Evolutionary conservation across 2,888 invertebrate genomes (phyloP).

Genomic region (Temnothorax ravouxi): DNA sequence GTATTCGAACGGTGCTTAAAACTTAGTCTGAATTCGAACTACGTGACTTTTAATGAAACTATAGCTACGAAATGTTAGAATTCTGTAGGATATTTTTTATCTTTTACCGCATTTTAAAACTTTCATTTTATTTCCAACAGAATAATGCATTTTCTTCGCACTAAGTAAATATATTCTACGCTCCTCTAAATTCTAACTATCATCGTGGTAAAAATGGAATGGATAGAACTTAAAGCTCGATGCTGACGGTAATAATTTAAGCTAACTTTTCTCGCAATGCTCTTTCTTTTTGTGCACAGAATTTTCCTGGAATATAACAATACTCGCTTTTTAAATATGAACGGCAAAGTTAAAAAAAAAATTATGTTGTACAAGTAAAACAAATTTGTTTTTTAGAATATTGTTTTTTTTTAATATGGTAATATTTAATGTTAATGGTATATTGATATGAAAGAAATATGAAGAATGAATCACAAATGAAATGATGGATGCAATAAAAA

Average conservation of each 20-base stretch:
- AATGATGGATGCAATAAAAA: not conserved
- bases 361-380: not conserved
- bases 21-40: not conserved
- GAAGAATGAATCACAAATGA: not conserved
- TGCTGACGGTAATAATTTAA: conserved; percentile 1
- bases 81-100: not conserved
- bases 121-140: not conserved
- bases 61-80: not conserved
- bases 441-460: not conserved
- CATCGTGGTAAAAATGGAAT: not conserved
- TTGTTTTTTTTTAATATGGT: not conserved
- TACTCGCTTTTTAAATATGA: not conserved
- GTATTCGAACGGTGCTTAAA: not conserved
- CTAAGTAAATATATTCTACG: conserved; percentile 7
- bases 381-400: not conserved
- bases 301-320: conserved; percentile 15
- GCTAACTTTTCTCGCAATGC: conserved; percentile 4
- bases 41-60: not conserved
- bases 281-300: not conserved
- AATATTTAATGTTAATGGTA: not conserved
- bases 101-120: not conserved
- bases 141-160: not conserved
- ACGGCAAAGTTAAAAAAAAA: not conserved
- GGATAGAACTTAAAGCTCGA: not conserved
- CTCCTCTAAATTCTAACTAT: conserved; percentile 17